phyloP scores from a whole-genome alignment of 2,113 vertebrate species.

The Sakesphorus luctuosus region DNA sequence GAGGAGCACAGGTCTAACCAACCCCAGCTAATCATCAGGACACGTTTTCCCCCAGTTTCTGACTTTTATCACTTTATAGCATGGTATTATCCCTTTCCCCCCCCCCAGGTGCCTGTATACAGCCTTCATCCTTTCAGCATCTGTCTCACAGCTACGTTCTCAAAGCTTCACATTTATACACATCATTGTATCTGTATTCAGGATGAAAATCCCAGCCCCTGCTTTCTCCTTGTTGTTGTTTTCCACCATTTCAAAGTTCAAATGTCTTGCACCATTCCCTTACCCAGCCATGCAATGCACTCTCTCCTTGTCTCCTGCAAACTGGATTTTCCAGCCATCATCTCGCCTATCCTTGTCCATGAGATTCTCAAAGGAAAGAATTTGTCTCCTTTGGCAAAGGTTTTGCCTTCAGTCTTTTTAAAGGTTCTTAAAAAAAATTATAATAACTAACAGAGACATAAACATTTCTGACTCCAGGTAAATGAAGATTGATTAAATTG shows the following conservation, averaged over 20 bases:
- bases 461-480: neutral
- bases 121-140: neutral
- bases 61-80: neutral
- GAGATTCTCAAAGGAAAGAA: neutral
- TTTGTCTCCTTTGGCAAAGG: neutral
- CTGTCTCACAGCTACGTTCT: neutral
- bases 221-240: neutral
- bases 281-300: accelerated
- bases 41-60: neutral
- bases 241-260: neutral
- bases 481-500: neutral
- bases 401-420: neutral
- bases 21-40: neutral
- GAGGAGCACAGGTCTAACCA: neutral
- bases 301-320: neutral
- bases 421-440: neutral
- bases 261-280: neutral
- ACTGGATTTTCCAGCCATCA: neutral
- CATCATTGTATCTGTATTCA: neutral
- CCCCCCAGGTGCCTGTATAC: neutral
- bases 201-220: neutral
- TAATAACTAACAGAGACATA: neutral
- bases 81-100: neutral
- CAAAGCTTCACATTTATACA: neutral
- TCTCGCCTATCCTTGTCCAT: neutral